A percentile compares a stretch with the other conserved stretches of the same genome.
These are phyloP conservation scores for Heliangelus exortis DNA, from an alignment of 2,797 vertebrate species.

Conservation along the genomic window DNA sequence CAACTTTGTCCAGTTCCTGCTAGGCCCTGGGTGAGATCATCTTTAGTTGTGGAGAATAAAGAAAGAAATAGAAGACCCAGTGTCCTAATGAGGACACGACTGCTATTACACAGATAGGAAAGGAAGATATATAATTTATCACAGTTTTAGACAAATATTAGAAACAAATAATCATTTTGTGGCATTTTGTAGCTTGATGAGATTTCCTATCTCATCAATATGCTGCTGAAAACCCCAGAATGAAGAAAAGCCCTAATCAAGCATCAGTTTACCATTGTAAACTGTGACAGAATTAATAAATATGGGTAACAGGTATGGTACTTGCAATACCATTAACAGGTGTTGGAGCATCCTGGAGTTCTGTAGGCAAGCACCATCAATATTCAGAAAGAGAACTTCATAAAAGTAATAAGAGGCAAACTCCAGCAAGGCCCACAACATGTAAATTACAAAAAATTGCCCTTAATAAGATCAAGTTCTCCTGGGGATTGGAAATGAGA, in stretches of 20 bases:
- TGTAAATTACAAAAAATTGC: slow-evolving; percentile 44
- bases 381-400: slow-evolving; percentile 27
- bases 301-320: background rate
- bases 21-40: background rate
- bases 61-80: background rate
- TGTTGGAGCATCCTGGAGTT: background rate
- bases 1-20: background rate
- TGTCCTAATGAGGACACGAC: background rate
- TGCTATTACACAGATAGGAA: background rate
- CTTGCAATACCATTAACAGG: background rate
- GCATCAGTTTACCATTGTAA: background rate
- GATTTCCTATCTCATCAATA: background rate
- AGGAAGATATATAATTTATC: background rate
- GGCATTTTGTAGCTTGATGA: background rate
- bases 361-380: background rate
- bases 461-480: slow-evolving; percentile 37
- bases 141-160: background rate
- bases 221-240: background rate
- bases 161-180: background rate
- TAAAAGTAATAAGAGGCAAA: slow-evolving; percentile 31
- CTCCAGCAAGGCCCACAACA: slow-evolving; percentile 36
- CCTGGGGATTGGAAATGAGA: slow-evolving; percentile 33
- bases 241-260: background rate
- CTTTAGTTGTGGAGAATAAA: background rate
- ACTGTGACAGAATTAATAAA: background rate